A percentile compares a stretch with the other conserved stretches of the same genome.
Conservation (phyloP, 2,113 vertebrate genomes). For the Oreochromis spilurus region DNA sequence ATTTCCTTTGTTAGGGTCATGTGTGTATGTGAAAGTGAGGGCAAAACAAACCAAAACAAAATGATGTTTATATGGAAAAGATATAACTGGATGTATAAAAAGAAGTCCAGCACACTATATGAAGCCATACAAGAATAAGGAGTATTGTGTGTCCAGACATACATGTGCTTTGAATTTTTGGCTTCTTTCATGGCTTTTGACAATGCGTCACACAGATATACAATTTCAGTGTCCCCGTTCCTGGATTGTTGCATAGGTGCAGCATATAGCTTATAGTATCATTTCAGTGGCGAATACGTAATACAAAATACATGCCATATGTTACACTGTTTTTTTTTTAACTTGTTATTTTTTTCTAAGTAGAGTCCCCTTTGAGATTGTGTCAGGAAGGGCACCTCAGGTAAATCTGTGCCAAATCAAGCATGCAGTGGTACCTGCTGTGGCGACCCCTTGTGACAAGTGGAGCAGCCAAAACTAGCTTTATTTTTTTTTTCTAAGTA, state of each 20-base stretch:
- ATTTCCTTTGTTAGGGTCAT: neutral
- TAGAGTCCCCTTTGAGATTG: neutral
- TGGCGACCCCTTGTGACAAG: neutral
- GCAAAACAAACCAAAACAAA: neutral
- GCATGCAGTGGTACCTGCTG: neutral
- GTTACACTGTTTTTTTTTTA: neutral
- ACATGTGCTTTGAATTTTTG: neutral
- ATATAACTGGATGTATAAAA: neutral
- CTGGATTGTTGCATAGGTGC: neutral
- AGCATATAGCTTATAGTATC: neutral
- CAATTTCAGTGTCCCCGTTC: neutral
- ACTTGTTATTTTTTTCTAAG: neutral
- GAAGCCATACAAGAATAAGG: neutral
- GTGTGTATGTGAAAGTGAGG: neutral
- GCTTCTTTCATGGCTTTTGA: neutral
- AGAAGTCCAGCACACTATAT: neutral
- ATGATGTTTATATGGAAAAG: fast-evolving
- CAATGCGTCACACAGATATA: neutral
- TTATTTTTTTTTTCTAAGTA: neutral
- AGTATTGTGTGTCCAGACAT: neutral
- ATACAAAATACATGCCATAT: neutral
- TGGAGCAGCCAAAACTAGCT: neutral
- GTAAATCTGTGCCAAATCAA: neutral
- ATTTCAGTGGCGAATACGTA: neutral
- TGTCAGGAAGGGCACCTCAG: neutral